Evolutionary conservation across 2,113 vertebrate genomes (phyloP).

Genomic region (Paraplagusia blochii): DNA sequence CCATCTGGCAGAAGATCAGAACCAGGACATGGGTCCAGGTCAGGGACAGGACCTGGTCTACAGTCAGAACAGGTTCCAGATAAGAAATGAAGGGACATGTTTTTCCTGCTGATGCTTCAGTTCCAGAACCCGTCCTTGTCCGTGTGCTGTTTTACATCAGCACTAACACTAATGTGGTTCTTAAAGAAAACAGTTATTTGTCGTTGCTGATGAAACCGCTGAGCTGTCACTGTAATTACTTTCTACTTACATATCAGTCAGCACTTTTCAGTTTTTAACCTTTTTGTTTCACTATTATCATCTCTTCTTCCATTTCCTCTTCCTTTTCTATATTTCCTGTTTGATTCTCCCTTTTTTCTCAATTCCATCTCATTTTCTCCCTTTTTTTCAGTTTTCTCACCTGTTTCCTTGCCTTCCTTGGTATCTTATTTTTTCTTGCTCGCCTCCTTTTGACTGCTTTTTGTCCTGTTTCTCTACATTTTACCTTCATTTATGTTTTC

Average conservation of each 20-base stretch:
- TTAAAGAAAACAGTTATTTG: constrained; percentile 39
- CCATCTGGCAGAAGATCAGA: too few species aligned
- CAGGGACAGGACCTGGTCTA: too few species aligned
- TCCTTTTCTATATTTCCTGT: background rate
- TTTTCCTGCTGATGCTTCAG: constrained; percentile 5
- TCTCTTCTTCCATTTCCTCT: background rate
- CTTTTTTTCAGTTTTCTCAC: background rate
- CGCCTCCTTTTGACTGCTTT: background rate
- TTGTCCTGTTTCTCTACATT: background rate
- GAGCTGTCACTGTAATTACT: constrained; percentile 44
- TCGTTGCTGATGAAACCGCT: constrained; percentile 2
- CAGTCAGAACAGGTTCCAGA: too few species aligned
- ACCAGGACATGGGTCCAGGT: too few species aligned
- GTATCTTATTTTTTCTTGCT: background rate
- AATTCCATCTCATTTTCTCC: too few species aligned
- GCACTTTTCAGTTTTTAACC: constrained; percentile 18
- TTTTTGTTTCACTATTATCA: constrained; percentile 41
- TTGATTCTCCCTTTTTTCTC: background rate
- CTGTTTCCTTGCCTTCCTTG: background rate
- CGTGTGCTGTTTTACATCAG: background rate
- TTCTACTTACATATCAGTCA: constrained; percentile 37
- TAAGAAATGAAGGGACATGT: too few species aligned
- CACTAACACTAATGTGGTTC: constrained; percentile 17
- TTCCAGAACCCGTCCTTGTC: too few species aligned
- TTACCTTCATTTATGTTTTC: too few species aligned